These are phyloP conservation scores for Engraulis encrasicolus DNA, from an alignment of 2,113 vertebrate species.

Conservation along the genomic window DNA sequence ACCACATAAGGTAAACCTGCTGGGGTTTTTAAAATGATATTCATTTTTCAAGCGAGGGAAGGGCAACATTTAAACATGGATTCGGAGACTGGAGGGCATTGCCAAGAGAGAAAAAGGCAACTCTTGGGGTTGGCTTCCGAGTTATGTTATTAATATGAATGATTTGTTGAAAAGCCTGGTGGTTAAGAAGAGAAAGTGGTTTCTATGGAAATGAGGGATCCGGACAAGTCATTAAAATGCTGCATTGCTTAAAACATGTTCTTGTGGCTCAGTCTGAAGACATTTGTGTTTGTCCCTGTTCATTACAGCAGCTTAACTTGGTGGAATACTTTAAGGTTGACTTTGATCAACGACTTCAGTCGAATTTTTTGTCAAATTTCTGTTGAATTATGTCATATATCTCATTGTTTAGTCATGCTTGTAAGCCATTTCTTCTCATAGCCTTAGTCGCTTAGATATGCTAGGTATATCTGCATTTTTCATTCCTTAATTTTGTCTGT, in stretches of 20 bases:
- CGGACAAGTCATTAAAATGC: conserved; percentile 58
- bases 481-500: neutral
- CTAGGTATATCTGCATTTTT: neutral
- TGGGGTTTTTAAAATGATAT: conserved; percentile 44
- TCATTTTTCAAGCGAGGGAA: conserved; percentile 24
- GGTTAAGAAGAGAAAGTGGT: conserved; percentile 60
- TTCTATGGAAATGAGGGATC: conserved; percentile 67
- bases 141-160: conserved; percentile 56
- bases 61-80: no score
- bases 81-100: conserved; percentile 27
- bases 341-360: neutral
- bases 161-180: conserved; percentile 39
- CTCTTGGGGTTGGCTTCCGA: conserved; percentile 13
- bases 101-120: conserved; percentile 30
- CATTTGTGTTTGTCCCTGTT: neutral
- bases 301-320: neutral
- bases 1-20: conserved; percentile 45
- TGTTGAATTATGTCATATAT: neutral
- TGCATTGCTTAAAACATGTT: conserved; percentile 34
- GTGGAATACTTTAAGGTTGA: neutral
- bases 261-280: neutral
- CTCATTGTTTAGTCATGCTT: neutral
- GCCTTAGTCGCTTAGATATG: neutral
- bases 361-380: neutral
- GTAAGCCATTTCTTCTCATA: neutral